Conservation (phyloP, 2,113 vertebrate species). For the Jaculus jaculus region DNA sequence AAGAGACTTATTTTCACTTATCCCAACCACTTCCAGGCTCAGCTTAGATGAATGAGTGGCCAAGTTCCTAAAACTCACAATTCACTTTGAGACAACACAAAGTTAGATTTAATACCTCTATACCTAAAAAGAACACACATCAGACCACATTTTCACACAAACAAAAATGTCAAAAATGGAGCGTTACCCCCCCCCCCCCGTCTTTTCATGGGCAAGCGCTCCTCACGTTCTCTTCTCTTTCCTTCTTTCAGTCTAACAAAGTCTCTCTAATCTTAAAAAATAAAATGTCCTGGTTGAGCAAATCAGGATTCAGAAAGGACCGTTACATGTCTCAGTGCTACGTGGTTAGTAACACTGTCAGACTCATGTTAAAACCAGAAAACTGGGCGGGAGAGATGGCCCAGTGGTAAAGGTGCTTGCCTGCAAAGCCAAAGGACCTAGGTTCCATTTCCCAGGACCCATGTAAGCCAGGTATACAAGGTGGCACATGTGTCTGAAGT, state of each 20-base stretch:
- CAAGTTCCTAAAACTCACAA: background rate
- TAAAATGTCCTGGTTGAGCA: slow-evolving; percentile 61
- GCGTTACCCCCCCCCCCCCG: background rate
- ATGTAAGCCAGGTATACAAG: no score
- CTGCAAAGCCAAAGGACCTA: no score
- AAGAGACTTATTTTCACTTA: background rate
- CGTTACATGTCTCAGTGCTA: slow-evolving; percentile 87
- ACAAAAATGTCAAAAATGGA: background rate
- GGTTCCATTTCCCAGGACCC: no score
- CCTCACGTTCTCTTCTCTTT: no score
- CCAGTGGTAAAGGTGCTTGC: no score
- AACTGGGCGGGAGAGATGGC: no score
- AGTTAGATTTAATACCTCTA: background rate
- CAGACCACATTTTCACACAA: background rate
- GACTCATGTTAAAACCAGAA: slow-evolving; percentile 87
- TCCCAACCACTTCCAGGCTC: background rate
- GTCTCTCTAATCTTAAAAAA: no score
- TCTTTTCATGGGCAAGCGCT: no score
- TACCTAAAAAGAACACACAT: background rate
- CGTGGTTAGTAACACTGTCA: slow-evolving; percentile 89
- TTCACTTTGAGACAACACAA: background rate
- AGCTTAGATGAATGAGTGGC: background rate
- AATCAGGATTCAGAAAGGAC: slow-evolving; percentile 86
- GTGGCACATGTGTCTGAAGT: no score
- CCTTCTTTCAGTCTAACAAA: no score